Base-by-base conservation (phyloP, 2,113 vertebrate species). In the Notothenia rossii region DNA sequence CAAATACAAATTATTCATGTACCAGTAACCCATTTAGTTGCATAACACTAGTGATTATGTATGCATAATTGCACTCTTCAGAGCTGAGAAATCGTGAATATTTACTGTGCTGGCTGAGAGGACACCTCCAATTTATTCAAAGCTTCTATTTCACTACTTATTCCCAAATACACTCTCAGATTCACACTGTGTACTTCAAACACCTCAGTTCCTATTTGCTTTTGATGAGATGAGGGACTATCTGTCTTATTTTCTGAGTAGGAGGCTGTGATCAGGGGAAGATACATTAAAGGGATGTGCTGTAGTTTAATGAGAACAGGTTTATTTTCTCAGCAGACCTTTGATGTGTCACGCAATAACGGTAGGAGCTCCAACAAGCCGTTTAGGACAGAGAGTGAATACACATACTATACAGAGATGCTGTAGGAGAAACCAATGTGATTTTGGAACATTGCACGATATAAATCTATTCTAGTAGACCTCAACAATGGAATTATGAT, bases 11-110 rank as follows among this genome's bases (percentile, higher is more conserved):
- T 93, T 86, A 94, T 94, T 93, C 87, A 94, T 93, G 89, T 93
- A 87, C 85, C 88, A 92, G 85, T 93, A 93, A 92, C 92, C 90
- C 85, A 93, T 88, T 93, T 94, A 89, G 92, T 93, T 94, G 87
- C 72, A 59, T 93, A 94, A 94, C 89, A 67, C 68, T 58, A 82
- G 85, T 88, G 75, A 93, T 93, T 91, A 94, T 90, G 86, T 77
- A 89, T 92, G 88, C 91, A 86, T 88, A 91, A 93, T 85, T 91
- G 92, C n/a, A 2, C 83, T 81, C 77, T 88, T 92, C 85, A 86
- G 88, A 83, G 81, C 83, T 64, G 72, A 77, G 54, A 85, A 82
- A 71, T 84, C 36, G 15, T 63, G 86, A 78, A 81, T 88, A 87
- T 88, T 89, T 91, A 84, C 76, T 75, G 65, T 77, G 76, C 69